phyloP scores from a whole-genome alignment of 2,113 vertebrate genomes.

The Gadus chalcogrammus region DNA sequence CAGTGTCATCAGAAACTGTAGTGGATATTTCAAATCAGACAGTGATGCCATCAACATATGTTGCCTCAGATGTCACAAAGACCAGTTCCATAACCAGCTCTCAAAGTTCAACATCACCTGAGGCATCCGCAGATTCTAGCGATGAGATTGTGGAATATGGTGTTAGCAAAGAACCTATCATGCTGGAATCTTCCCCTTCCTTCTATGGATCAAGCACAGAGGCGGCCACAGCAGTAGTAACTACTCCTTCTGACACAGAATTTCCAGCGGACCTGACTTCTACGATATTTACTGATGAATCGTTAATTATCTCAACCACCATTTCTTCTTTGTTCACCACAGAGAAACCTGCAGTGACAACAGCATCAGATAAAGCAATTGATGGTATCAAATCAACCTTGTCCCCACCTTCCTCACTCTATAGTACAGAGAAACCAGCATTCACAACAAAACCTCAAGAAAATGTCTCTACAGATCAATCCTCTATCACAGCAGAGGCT shows the following conservation, averaged over 20 bases:
- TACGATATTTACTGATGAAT: too few relatives aligned
- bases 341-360: conserved; percentile 4
- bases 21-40: neutral
- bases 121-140: too few relatives aligned
- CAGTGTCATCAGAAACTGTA: neutral
- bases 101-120: neutral
- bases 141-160: too few relatives aligned
- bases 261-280: too few relatives aligned
- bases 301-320: too few relatives aligned
- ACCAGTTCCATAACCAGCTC: neutral
- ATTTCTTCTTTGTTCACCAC: neutral
- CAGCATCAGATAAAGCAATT: neutral
- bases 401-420: conserved; percentile 4
- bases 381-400: neutral
- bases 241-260: too few relatives aligned
- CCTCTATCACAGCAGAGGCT: neutral
- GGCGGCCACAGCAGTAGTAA: too few relatives aligned
- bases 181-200: too few relatives aligned
- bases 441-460: neutral
- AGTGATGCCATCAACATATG: too few relatives aligned
- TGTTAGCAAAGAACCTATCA: neutral
- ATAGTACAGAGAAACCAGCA: conserved; percentile 7
- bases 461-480: neutral
- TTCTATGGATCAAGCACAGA: too few relatives aligned
- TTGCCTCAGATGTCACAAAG: neutral